Evolutionary conservation across 1,140 invertebrate species (phyloP).

Genomic region (Drosophila punjabiensis): DNA sequence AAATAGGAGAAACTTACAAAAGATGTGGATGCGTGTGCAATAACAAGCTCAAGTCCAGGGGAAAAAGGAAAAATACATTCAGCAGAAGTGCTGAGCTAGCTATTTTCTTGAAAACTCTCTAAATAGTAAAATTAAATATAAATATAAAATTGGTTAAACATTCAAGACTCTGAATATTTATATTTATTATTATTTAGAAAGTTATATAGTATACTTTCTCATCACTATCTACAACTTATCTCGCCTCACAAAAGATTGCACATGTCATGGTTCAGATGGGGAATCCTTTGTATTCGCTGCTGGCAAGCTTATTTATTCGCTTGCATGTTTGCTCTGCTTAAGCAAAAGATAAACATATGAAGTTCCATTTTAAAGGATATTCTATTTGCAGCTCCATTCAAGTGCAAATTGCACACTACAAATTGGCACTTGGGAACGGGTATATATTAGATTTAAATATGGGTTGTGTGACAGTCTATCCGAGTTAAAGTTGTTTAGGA

Average conservation of each 20-base stretch:
- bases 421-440: constrained; percentile 27
- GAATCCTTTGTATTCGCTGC: constrained; percentile 33
- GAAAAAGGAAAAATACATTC: neutral
- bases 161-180: neutral
- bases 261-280: constrained; percentile 41
- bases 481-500: constrained; percentile 26
- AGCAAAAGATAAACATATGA: constrained; percentile 69
- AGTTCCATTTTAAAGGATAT: constrained; percentile 59
- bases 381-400: constrained; percentile 67
- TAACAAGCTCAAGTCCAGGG: neutral
- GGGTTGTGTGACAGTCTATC: constrained; percentile 8
- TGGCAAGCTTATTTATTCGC: constrained; percentile 44
- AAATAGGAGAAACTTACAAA: constrained; percentile 58
- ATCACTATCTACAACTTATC: neutral
- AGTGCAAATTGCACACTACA: constrained; percentile 64
- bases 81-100: neutral
- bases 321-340: constrained; percentile 60
- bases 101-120: neutral
- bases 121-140: neutral
- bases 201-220: neutral
- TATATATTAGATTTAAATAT: constrained; percentile 18
- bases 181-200: neutral
- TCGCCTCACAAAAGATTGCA: constrained; percentile 11
- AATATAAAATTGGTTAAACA: no score
- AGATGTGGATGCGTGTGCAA: constrained; percentile 28